A percentile compares a stretch with the other conserved stretches of the same genome.
Evolutionary conservation across 2,113 vertebrate genomes (phyloP).

Genomic region (Lasiurus borealis): DNA sequence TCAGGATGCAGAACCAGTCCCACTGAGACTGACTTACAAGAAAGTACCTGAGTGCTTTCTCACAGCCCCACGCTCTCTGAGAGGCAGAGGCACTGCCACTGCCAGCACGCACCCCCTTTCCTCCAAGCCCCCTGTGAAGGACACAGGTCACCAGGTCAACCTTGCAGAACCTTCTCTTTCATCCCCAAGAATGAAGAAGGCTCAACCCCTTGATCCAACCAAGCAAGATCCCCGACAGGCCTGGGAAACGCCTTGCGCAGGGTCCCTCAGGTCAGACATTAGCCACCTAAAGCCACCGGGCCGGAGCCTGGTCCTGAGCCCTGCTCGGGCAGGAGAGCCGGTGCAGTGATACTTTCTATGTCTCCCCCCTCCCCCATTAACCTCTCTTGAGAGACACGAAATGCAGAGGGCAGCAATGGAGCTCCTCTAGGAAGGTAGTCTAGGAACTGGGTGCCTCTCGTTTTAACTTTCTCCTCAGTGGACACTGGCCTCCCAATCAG

Average conservation of each 20-base stretch:
- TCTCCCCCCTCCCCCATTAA: background rate
- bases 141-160: background rate
- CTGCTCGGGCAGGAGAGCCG: background rate
- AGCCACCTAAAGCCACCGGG: background rate
- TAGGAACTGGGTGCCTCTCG: background rate
- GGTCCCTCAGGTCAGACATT: background rate
- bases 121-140: background rate
- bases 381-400: background rate
- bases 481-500: background rate
- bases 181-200: background rate
- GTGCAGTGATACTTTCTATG: background rate
- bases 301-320: background rate
- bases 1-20: background rate
- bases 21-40: background rate
- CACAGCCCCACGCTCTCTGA: background rate
- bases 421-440: background rate
- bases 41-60: background rate
- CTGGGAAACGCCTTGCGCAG: background rate
- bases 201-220: background rate
- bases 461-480: background rate
- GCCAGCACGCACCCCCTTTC: background rate
- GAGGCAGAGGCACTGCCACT: background rate
- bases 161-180: background rate
- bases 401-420: background rate
- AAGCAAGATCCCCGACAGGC: background rate